Evolutionary conservation across 2,797 vertebrate genomes (phyloP).

Genomic region (Gymnothorax reevesii): DNA sequence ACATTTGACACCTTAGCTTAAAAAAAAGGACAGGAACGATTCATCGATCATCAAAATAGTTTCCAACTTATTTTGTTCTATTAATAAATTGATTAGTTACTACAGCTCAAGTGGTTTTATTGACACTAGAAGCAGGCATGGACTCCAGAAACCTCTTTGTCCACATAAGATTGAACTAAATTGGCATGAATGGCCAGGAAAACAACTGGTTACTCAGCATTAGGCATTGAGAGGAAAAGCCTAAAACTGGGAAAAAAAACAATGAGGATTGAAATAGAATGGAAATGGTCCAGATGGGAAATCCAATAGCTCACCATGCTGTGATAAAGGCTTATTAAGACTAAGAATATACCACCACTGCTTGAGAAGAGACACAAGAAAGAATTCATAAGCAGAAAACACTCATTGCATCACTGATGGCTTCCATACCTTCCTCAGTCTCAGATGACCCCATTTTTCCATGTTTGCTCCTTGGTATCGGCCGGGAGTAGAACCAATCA

Average conservation of each 20-base stretch:
- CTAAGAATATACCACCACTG: background rate
- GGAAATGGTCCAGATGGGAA: background rate
- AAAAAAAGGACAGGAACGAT: too few relatives aligned
- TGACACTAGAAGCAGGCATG: too few relatives aligned
- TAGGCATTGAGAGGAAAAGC: background rate
- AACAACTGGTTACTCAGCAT: background rate
- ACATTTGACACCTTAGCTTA: too few relatives aligned
- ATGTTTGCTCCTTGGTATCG: conserved; percentile 85
- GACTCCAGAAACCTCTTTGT: background rate
- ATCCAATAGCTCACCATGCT: background rate
- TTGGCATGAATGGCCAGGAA: background rate
- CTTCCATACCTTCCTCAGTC: conserved; percentile 84
- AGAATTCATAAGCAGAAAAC: background rate
- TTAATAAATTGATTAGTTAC: too few relatives aligned
- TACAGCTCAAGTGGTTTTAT: too few relatives aligned
- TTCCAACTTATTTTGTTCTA: too few relatives aligned
- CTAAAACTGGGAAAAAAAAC: background rate
- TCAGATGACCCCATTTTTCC: conserved; percentile 95
- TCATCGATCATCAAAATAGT: too few relatives aligned
- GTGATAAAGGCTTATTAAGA: background rate
- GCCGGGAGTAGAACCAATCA: conserved; percentile 92
- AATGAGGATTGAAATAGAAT: background rate
- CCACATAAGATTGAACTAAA: background rate
- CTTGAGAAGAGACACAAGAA: background rate
- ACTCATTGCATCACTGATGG: background rate